Evolutionary conservation across 2,113 vertebrate species (phyloP).

Genomic region (Pachypanchax playfairii): DNA sequence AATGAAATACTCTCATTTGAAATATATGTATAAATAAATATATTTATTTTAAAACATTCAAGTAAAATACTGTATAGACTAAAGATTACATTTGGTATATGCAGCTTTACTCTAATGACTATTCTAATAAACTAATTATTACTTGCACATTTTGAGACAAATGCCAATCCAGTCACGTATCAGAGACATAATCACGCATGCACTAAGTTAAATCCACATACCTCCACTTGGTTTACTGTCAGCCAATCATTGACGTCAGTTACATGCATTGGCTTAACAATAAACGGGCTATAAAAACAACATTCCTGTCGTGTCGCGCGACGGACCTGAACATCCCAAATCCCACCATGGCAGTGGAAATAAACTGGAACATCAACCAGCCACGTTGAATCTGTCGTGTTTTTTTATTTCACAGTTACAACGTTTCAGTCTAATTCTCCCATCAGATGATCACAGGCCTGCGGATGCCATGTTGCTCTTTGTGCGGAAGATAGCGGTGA

Average conservation of each 20-base stretch:
- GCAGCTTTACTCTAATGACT: no score
- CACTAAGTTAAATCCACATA: conserved; percentile 15
- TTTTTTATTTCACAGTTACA: background rate
- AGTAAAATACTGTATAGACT: no score
- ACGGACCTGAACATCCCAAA: background rate
- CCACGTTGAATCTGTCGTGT: background rate
- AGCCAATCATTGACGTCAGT: background rate
- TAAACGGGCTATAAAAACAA: background rate
- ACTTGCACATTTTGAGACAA: no score
- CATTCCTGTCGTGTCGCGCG: conserved; percentile 10
- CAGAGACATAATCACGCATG: background rate
- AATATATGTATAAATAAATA: background rate
- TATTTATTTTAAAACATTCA: no score
- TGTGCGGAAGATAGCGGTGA: background rate
- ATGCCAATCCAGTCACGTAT: no score
- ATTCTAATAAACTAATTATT: no score
- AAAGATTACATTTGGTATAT: no score
- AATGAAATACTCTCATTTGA: background rate
- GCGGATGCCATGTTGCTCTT: conserved; percentile 10
- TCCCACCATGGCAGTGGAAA: background rate
- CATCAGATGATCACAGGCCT: background rate
- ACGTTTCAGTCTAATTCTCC: background rate
- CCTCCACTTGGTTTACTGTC: conserved; percentile 26
- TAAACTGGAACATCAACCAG: background rate
- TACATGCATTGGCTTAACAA: background rate